These are phyloP conservation scores for Heteropelma amictum DNA, from an alignment of 2,888 invertebrate genomes.

Conservation along the genomic window DNA sequence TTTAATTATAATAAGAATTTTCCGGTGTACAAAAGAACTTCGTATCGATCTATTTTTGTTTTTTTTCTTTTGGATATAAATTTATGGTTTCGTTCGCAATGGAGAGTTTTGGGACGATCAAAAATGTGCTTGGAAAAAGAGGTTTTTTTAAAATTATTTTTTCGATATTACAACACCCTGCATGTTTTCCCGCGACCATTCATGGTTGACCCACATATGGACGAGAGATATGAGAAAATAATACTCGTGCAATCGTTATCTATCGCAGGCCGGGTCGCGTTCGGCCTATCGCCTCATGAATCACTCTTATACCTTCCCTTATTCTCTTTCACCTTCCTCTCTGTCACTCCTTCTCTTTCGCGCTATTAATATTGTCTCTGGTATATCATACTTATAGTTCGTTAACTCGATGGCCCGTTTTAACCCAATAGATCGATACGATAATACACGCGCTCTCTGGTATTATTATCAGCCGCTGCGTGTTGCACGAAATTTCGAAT, in stretches of 20 bases:
- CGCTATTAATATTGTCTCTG: slow-evolving; percentile 18
- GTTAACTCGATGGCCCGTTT: slow-evolving; percentile 7
- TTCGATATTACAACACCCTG: slow-evolving; percentile 20
- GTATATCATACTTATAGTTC: slow-evolving; percentile 24
- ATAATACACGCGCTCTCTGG: slow-evolving; percentile 25
- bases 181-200: neutral
- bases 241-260: slow-evolving; percentile 40
- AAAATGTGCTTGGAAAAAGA: too few species aligned
- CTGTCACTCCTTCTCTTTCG: neutral
- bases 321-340: neutral
- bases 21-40: too few species aligned
- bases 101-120: too few species aligned
- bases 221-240: slow-evolving; percentile 32
- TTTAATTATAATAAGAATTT: too few species aligned
- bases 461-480: neutral
- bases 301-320: slow-evolving; percentile 27
- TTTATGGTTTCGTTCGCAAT: too few species aligned
- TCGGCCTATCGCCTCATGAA: slow-evolving; percentile 41
- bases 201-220: slow-evolving; percentile 40
- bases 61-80: neutral
- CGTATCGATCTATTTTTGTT: neutral
- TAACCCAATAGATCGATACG: slow-evolving; percentile 18
- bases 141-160: too few species aligned
- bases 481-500: neutral
- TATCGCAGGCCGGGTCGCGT: slow-evolving; percentile 31